phyloP scores from a whole-genome alignment of 2,113 vertebrate species.

The Myotis yumanensis region DNA sequence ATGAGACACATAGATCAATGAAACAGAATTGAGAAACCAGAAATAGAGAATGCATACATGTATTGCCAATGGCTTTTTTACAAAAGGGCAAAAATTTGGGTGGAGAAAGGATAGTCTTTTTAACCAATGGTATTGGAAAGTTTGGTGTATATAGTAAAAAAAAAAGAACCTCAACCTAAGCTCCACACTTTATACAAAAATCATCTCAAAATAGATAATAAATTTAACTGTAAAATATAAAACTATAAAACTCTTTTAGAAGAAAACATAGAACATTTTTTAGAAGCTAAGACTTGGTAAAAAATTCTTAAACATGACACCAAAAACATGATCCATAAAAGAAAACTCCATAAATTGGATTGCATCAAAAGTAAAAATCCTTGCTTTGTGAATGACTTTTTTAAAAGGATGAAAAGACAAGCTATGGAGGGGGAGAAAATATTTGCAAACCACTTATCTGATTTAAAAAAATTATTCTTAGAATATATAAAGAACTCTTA shows the following conservation, averaged over 20 bases:
- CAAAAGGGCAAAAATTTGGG: not conserved
- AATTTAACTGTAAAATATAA: not conserved
- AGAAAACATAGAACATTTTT: not conserved
- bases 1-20: not conserved
- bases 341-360: not conserved
- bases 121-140: not conserved
- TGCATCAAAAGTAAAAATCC: not conserved
- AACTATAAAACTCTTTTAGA: not conserved
- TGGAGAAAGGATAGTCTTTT: not conserved
- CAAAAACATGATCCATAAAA: slow-evolving; percentile 20
- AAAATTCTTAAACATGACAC: not conserved
- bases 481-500: not conserved
- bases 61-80: not conserved
- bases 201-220: not conserved
- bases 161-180: not conserved
- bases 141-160: not conserved
- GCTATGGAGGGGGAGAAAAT: not conserved
- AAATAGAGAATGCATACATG: not conserved
- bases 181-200: not conserved
- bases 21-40: not conserved
- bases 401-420: not conserved
- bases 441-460: not conserved
- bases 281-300: not conserved
- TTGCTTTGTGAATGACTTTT: not conserved
- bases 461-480: not conserved